These are phyloP conservation scores for Montipora capitata DNA, from an alignment of 92 coral and sea anemone genomes.

Conservation along the genomic window DNA sequence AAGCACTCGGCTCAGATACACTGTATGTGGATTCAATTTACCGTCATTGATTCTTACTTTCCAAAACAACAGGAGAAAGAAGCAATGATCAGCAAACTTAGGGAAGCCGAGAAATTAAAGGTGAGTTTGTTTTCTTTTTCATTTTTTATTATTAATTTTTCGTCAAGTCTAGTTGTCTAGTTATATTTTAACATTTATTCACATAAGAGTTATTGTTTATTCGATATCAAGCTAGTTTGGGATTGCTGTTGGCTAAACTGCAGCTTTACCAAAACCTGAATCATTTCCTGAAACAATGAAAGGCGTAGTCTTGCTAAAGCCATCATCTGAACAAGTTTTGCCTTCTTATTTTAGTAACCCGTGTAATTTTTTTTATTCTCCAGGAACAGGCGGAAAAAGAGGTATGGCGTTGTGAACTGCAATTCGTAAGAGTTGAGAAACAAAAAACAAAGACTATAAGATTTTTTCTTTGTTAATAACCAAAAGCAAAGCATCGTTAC, in stretches of 20 bases:
- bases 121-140: slow-evolving; percentile 6
- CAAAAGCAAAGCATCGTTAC: too few relatives aligned
- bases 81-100: slow-evolving; percentile 62
- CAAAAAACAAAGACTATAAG: too few relatives aligned
- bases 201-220: too few relatives aligned
- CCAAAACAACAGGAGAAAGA: slow-evolving; percentile 75
- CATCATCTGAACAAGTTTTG: background rate
- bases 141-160: background rate
- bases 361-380: background rate
- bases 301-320: too few relatives aligned
- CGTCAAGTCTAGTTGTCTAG: too few relatives aligned
- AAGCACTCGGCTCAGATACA: too few relatives aligned
- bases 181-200: too few relatives aligned
- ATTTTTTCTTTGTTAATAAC: too few relatives aligned
- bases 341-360: background rate
- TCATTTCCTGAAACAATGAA: too few relatives aligned
- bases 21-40: background rate
- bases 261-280: too few relatives aligned
- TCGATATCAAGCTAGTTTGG: background rate
- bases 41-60: background rate
- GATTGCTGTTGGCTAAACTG: too few relatives aligned
- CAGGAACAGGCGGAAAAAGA: slow-evolving; percentile 85
- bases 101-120: slow-evolving; percentile 75
- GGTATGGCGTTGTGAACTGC: slow-evolving; percentile 24
- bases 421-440: background rate